Percentiles rank a stretch among this genome's conserved stretches.
These are phyloP conservation scores for Anoplius nigerrimus DNA, from an alignment of 2,888 invertebrate species.

Conservation along the genomic window DNA sequence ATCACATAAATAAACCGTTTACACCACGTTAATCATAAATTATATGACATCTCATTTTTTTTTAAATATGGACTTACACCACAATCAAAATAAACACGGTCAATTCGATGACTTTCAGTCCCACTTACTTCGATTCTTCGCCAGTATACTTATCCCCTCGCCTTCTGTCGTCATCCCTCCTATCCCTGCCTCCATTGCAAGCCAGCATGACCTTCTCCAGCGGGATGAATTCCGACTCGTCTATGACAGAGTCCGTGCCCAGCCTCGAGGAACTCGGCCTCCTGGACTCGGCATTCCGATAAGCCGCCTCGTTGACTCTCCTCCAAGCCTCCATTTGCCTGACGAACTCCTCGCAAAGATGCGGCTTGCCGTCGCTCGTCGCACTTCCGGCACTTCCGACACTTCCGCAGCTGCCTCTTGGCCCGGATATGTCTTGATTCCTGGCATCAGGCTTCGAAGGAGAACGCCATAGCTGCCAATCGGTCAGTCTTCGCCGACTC, in stretches of 20 bases:
- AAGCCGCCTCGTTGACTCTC: conserved; percentile 82
- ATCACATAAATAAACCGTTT: too few species aligned
- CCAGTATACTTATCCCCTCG: conserved; percentile 81
- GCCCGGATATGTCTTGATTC: conserved; percentile 24
- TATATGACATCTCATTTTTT: too few species aligned
- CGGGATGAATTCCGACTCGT: conserved; percentile 78
- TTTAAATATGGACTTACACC: too few species aligned
- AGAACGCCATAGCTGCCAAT: conserved; percentile 81
- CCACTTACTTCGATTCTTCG: conserved; percentile 78
- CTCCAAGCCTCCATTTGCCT: conserved; percentile 93
- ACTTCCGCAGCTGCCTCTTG: conserved; percentile 35
- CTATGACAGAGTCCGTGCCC: conserved; percentile 40
- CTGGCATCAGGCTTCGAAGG: conserved; percentile 58
- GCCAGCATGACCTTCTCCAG: conserved; percentile 78
- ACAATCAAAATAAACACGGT: too few species aligned
- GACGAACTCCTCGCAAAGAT: conserved; percentile 88
- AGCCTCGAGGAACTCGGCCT: conserved; percentile 16
- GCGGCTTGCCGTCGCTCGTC: conserved; percentile 78
- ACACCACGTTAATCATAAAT: too few species aligned
- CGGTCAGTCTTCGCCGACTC: conserved; percentile 76
- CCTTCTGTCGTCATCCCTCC: conserved; percentile 77
- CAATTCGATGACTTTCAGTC: neutral
- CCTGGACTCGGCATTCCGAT: conserved; percentile 71
- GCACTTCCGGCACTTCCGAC: conserved; percentile 31
- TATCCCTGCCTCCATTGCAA: conserved; percentile 76